A percentile compares a stretch with the other conserved stretches of the same genome.
phyloP scores from a whole-genome alignment of 2,888 invertebrate species.

The Miltochrista miniata region DNA sequence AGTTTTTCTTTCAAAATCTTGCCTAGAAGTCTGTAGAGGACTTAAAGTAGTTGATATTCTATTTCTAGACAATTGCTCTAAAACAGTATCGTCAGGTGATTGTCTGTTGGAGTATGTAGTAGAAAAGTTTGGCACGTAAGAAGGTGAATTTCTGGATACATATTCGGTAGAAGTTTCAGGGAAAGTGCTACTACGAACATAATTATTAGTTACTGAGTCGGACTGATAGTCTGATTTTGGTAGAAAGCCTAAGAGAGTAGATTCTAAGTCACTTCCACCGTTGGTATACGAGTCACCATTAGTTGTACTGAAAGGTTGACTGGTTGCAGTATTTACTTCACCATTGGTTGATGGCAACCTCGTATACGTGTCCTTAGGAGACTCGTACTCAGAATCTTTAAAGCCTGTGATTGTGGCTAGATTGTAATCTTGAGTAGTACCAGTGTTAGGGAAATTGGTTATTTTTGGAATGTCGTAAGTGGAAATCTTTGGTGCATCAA shows the following conservation, averaged over 20 bases:
- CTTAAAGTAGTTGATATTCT: constrained; percentile 25
- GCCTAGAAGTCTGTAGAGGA: constrained; percentile 15
- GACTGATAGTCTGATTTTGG: constrained; percentile 24
- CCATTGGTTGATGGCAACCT: constrained; percentile 14
- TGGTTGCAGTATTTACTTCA: constrained; percentile 14
- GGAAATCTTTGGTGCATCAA: constrained; percentile 25
- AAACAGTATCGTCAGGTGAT: constrained; percentile 21
- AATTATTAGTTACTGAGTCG: constrained; percentile 23
- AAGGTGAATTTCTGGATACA: constrained; percentile 16
- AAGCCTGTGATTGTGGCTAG: constrained; percentile 21
- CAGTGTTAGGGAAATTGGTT: constrained; percentile 22
- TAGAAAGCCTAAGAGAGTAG: constrained; percentile 25
- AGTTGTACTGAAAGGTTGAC: constrained; percentile 19
- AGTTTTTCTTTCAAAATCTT: constrained; percentile 22
- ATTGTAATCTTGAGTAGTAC: constrained; percentile 19
- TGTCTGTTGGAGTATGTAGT: constrained; percentile 24
- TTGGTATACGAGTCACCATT: constrained; percentile 14
- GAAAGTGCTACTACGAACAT: constrained; percentile 16
- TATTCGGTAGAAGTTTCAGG: constrained; percentile 33
- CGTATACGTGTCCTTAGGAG: constrained; percentile 16
- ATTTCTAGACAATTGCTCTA: constrained; percentile 17
- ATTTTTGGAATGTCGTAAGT: constrained; percentile 33
- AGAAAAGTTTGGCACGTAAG: constrained; percentile 26
- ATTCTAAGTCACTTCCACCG: constrained; percentile 18
- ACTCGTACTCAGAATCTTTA: constrained; percentile 20